These are phyloP conservation scores for Lichenostomus cassidix DNA, from an alignment of 2,113 vertebrate genomes.

Conservation along the genomic window DNA sequence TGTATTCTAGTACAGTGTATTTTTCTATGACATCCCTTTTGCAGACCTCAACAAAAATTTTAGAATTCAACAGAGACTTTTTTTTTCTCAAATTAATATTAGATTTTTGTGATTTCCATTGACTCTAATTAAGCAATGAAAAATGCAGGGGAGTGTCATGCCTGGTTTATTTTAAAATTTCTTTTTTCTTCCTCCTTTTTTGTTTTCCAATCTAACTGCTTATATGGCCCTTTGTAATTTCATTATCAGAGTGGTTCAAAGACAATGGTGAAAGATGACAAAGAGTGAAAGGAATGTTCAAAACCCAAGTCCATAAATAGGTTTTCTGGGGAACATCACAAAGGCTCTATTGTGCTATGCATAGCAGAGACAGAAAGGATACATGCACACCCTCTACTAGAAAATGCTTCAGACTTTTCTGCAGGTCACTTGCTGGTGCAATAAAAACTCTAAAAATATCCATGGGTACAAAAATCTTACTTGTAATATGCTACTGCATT, in stretches of 20 bases:
- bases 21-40: not conserved
- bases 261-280: not conserved
- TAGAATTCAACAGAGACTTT: not conserved
- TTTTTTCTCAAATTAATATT: not conserved
- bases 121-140: not conserved
- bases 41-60: not conserved
- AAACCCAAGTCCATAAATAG: not conserved
- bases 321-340: constrained; percentile 2
- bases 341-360: not conserved
- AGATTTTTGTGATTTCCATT: not conserved
- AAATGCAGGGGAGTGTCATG: not conserved
- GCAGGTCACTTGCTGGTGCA: not conserved
- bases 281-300: constrained; percentile 47
- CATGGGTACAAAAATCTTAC: not conserved
- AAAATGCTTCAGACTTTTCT: not conserved
- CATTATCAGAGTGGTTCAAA: not conserved
- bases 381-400: not conserved
- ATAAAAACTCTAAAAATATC: not conserved
- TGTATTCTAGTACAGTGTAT: not conserved
- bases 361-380: not conserved
- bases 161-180: not conserved
- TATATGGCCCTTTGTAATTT: not conserved
- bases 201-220: not conserved
- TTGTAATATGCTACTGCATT: not conserved
- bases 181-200: not conserved